Conservation (phyloP, 2,888 invertebrate genomes). For the Hemistola chrysoprasaria region DNA sequence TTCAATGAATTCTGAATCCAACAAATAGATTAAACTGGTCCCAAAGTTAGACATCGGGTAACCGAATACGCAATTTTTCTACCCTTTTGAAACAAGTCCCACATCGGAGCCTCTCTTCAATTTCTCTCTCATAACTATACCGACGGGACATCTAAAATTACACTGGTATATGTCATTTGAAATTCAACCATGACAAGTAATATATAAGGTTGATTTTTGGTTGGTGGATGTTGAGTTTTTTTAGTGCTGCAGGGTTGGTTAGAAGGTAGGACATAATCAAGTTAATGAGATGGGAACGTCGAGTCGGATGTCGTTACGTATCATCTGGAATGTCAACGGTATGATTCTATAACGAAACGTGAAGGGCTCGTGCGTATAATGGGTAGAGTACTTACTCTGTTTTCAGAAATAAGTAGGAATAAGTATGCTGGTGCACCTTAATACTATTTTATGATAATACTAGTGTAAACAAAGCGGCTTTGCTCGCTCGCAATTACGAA, state of each 20-base stretch:
- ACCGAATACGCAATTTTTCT: constrained; percentile 20
- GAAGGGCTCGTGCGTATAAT: neutral
- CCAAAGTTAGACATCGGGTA: constrained; percentile 5
- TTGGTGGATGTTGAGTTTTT: constrained; percentile 14
- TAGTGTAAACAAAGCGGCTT: no score
- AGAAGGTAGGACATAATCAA: constrained; percentile 53
- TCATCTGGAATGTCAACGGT: constrained; percentile 41
- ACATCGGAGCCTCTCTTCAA: constrained; percentile 39
- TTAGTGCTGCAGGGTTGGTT: constrained; percentile 24
- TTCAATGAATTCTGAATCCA: neutral
- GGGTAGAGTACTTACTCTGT: neutral
- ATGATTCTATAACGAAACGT: constrained; percentile 10
- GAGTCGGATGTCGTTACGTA: constrained; percentile 36
- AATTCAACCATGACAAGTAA: constrained; percentile 15
- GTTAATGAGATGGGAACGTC: constrained; percentile 52
- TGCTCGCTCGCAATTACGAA: no score
- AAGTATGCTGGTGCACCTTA: no score
- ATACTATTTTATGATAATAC: no score
- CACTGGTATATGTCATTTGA: constrained; percentile 18
- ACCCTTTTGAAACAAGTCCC: constrained; percentile 29
- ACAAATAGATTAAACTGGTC: constrained; percentile 4
- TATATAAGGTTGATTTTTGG: constrained; percentile 14
- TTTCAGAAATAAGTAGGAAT: no score
- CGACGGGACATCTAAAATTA: constrained; percentile 40
- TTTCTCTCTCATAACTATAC: constrained; percentile 47